Evolutionary conservation across 2,888 invertebrate genomes (phyloP), one percentile per base, ranked within the genome.

Genomic region (Clostera curtula): DNA sequence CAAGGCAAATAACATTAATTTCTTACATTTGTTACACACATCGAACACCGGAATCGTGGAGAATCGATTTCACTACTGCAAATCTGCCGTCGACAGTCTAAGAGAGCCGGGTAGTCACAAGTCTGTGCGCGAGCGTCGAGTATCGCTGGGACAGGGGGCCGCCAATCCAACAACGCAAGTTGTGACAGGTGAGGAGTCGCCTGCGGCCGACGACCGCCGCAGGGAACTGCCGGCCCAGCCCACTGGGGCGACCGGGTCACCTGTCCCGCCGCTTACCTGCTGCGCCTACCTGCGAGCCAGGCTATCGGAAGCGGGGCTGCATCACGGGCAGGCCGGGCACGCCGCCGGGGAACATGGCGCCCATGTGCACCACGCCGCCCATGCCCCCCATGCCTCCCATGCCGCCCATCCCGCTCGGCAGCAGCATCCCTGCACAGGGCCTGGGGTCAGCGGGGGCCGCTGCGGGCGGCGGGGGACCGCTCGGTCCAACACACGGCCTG

Each of bases 271-370:
- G 31, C 28, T 45, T 29, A 33, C 35, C 21, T 25, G 19, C 31
- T 24, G 18, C 37, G 33, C 34, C 32, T 25, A 70, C 56, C 56
- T 65, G 20, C 32, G 29, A 67, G n/a, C n/a, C n/a, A 60, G 61
- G 74, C 93, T 93, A 94, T 88, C 93, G 92, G 87, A 89, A 94
- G 79, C 93, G 90, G 50, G 93, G 93, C 80, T 91, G 92, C 93
- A 94, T 92, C 87, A 89, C 87, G 40, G 85, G 87, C 49, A 88
- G 79, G 61, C 69, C 65, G 28, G 62, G 59, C 60, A 68, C 39
- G 39, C 68, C 67, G 46, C 70, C 68, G 38, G 73, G 71, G 63
- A 79, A 79, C 85, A 87, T 82, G 54, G 84, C 84, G 58, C 85
- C 59, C 84, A 87, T 82, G 56, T 62, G 72, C 67, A 86, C 61